Conservation (phyloP, 1,140 invertebrate species). For the Calliopsis andreniformis region DNA sequence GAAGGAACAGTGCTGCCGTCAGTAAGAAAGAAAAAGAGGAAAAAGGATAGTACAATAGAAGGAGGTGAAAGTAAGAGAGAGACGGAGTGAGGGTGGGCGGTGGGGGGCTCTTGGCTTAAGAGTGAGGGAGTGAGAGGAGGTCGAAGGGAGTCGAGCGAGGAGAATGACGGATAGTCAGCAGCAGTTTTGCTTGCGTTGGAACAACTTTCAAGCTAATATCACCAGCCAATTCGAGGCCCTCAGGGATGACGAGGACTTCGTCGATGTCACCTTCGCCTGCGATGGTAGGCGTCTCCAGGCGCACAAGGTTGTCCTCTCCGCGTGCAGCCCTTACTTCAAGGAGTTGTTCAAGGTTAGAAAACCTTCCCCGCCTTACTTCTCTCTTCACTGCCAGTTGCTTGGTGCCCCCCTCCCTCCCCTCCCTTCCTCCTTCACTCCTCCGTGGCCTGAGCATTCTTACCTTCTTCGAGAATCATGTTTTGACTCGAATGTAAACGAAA, state of each 20-base stretch:
- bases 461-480: slow-evolving; percentile 41
- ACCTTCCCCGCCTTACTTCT: slow-evolving; percentile 59
- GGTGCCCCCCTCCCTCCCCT: slow-evolving; percentile 20
- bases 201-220: slow-evolving; percentile 95
- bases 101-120: slow-evolving; percentile 47
- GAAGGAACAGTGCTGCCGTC: slow-evolving; percentile 38
- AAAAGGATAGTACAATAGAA: slow-evolving; percentile 58
- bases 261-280: slow-evolving; percentile 92
- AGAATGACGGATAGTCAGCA: slow-evolving; percentile 83
- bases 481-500: not conserved
- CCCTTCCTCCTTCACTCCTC: not conserved
- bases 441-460: slow-evolving; percentile 13
- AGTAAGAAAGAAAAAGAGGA: slow-evolving; percentile 46
- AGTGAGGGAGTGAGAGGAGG: slow-evolving; percentile 47
- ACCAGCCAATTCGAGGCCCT: slow-evolving; percentile 90
- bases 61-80: slow-evolving; percentile 51
- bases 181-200: slow-evolving; percentile 96
- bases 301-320: slow-evolving; percentile 90
- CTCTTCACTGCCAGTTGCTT: slow-evolving; percentile 41
- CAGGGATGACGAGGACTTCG: slow-evolving; percentile 90
- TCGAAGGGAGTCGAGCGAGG: slow-evolving; percentile 75
- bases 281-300: slow-evolving; percentile 89
- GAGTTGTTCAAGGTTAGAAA: slow-evolving; percentile 90
- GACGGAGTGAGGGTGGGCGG: slow-evolving; percentile 46
- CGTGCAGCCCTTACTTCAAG: slow-evolving; percentile 91